Percentiles rank a stretch among this genome's conserved stretches.
phyloP scores from a whole-genome alignment of 2,888 invertebrate species.

The Sylvicola cinctus region DNA sequence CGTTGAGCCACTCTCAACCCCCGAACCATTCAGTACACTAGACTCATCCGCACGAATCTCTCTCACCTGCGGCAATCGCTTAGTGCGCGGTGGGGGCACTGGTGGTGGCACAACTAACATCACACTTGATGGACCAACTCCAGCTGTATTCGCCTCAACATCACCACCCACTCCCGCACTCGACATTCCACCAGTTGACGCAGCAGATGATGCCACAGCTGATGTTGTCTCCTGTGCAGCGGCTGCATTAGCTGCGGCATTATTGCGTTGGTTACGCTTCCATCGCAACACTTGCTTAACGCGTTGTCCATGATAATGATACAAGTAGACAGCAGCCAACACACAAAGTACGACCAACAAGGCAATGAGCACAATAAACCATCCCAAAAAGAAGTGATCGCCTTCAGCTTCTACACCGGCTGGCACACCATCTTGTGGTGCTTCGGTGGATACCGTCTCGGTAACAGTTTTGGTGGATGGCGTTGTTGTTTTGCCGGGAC shows the following conservation, averaged over 20 bases:
- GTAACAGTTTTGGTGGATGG: slow-evolving; percentile 15
- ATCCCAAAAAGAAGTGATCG: slow-evolving; percentile 25
- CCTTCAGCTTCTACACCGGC: slow-evolving; percentile 13
- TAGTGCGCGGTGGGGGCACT: slow-evolving; percentile 19
- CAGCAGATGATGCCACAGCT: slow-evolving; percentile 6
- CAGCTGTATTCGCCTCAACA: background rate
- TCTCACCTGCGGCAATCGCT: slow-evolving; percentile 13
- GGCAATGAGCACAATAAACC: slow-evolving; percentile 40
- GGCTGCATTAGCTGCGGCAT: background rate
- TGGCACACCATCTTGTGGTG: slow-evolving; percentile 5
- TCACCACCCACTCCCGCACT: slow-evolving; percentile 3
- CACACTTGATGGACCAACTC: background rate
- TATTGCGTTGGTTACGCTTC: slow-evolving; percentile 14
- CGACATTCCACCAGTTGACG: slow-evolving; percentile 5
- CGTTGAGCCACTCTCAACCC: too few species aligned
- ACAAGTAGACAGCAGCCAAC: slow-evolving; percentile 47
- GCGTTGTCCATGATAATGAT: slow-evolving; percentile 51
- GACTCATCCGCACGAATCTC: background rate
- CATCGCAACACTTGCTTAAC: slow-evolving; percentile 40
- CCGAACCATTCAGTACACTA: background rate
- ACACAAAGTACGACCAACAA: slow-evolving; percentile 42
- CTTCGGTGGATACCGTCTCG: slow-evolving; percentile 9
- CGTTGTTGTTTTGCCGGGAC: slow-evolving; percentile 6
- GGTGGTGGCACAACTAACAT: slow-evolving; percentile 4
- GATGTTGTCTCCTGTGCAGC: slow-evolving; percentile 4